Evolutionary conservation across 2,113 vertebrate species (phyloP).

Genomic region (Furnarius figulus): DNA sequence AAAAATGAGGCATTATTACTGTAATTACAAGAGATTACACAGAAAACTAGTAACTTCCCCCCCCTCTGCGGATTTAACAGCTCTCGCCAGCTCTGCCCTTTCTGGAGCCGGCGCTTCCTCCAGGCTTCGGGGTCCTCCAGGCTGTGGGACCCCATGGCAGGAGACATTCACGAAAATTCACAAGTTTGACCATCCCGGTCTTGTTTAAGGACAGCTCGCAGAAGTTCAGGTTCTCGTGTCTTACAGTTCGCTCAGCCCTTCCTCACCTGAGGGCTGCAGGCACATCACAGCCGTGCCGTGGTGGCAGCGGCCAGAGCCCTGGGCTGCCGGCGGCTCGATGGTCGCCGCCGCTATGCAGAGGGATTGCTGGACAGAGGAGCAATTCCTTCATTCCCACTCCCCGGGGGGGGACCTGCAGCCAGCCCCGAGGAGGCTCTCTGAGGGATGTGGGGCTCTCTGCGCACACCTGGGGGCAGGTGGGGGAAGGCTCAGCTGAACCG

Average conservation of each 20-base stretch:
- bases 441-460: not conserved
- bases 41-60: not conserved
- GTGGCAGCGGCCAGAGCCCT: not conserved
- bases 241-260: not conserved
- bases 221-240: not conserved
- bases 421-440: not conserved
- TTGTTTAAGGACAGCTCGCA: not conserved
- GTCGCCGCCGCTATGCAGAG: not conserved
- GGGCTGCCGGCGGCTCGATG: not conserved
- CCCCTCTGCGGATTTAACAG: not conserved
- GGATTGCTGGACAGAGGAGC: not conserved
- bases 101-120: not conserved
- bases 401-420: accelerated
- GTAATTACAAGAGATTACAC: not conserved
- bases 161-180: not conserved
- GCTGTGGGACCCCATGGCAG: accelerated
- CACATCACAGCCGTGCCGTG: not conserved
- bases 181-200: not conserved
- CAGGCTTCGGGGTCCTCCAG: accelerated
- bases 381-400: not conserved
- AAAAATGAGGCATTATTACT: not conserved
- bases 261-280: not conserved
- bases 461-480: accelerated
- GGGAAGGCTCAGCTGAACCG: accelerated
- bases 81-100: not conserved